phyloP scores from a whole-genome alignment of 2,113 vertebrate species.

The Monarcha castaneiventris region DNA sequence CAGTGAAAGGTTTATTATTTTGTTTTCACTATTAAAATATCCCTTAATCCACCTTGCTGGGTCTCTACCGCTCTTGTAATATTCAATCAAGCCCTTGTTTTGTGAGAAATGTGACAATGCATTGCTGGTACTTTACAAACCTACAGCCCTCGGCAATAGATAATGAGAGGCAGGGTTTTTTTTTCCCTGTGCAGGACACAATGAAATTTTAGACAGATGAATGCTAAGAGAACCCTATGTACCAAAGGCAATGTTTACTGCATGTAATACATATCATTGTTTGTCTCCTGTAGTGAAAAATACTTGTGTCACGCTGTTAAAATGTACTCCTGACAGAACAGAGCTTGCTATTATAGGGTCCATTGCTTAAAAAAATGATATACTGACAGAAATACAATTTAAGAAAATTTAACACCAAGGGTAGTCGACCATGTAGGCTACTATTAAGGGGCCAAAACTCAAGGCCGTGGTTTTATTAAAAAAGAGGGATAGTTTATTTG shows the following conservation, averaged over 20 bases:
- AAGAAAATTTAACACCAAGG: conserved; percentile 82
- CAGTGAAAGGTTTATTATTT: conserved; percentile 21
- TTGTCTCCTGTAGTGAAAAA: conserved; percentile 85
- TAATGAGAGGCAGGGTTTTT: conserved; percentile 60
- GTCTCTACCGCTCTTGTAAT: conserved; percentile 41
- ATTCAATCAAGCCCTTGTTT: conserved; percentile 72
- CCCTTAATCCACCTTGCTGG: conserved; percentile 54
- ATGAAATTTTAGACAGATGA: conserved; percentile 79
- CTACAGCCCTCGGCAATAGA: conserved; percentile 65
- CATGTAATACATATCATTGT: conserved; percentile 83
- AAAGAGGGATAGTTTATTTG: conserved; percentile 68
- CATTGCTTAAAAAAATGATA: conserved; percentile 83
- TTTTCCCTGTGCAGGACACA: conserved; percentile 63
- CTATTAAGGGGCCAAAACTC: conserved; percentile 80
- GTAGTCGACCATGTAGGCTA: conserved; percentile 77
- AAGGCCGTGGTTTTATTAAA: conserved; percentile 77
- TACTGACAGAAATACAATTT: conserved; percentile 84
- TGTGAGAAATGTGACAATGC: conserved; percentile 62
- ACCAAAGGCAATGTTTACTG: conserved; percentile 80
- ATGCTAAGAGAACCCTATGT: conserved; percentile 73
- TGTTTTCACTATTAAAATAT: conserved; percentile 51
- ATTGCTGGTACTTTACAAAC: conserved; percentile 63
- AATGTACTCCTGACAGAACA: conserved; percentile 81
- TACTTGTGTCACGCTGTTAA: conserved; percentile 81
- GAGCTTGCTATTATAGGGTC: conserved; percentile 78